A percentile compares a stretch with the other conserved stretches of the same genome.
Evolutionary conservation across 2,888 invertebrate species (phyloP).

Genomic region (Eulithis testata): DNA sequence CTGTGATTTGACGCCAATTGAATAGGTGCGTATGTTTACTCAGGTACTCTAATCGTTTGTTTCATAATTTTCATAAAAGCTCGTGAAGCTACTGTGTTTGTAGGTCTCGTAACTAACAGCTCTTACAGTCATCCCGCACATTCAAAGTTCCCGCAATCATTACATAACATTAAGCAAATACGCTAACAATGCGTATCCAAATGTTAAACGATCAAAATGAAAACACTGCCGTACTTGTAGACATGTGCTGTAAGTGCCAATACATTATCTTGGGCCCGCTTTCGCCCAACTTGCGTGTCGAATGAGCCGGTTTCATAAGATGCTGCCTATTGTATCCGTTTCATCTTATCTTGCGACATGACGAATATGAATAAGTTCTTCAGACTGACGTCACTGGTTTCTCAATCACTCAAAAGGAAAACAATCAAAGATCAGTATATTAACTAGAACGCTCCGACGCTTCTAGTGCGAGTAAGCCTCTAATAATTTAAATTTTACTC

Average conservation of each 20-base stretch:
- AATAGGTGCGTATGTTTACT: conserved; percentile 35
- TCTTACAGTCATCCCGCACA: conserved; percentile 21
- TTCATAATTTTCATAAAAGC: conserved; percentile 43
- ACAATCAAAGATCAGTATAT: conserved; percentile 9
- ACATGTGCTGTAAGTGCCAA: conserved; percentile 62
- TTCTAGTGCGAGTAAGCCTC: not conserved
- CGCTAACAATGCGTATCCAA: conserved; percentile 62
- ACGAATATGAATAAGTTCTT: conserved; percentile 80
- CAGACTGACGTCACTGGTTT: conserved; percentile 69
- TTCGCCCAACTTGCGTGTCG: conserved; percentile 80
- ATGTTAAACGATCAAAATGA: conserved; percentile 64
- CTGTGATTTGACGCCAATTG: conserved; percentile 46
- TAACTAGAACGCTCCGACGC: not conserved
- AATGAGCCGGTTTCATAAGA: conserved; percentile 75
- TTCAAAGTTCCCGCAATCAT: conserved; percentile 23
- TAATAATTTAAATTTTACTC: not conserved
- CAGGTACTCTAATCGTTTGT: conserved; percentile 37
- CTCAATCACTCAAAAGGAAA: conserved; percentile 45
- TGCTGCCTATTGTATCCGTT: conserved; percentile 77
- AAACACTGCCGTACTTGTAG: conserved; percentile 67
- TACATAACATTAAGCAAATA: conserved; percentile 25
- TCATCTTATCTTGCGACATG: conserved; percentile 78
- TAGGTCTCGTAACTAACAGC: conserved; percentile 13
- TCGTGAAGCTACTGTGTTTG: conserved; percentile 32
- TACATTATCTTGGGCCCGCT: conserved; percentile 70